phyloP scores from a whole-genome alignment of 1,140 invertebrate species.

The Ridgeia piscesae region DNA sequence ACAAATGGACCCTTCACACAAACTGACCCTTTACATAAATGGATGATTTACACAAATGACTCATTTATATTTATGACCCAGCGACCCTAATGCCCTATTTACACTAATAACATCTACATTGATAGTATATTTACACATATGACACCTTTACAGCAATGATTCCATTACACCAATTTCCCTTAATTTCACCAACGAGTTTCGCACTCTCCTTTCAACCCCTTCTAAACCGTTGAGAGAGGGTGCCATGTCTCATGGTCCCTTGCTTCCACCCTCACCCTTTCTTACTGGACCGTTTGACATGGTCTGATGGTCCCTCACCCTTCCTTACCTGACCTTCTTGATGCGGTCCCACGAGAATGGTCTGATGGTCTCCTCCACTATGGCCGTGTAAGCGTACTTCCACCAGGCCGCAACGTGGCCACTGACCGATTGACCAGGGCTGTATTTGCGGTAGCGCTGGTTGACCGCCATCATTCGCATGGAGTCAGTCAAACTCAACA shows the following conservation, averaged over 20 bases:
- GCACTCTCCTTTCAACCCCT: too few relatives aligned
- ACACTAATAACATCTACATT: too few relatives aligned
- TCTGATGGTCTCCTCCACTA: conserved; percentile 71
- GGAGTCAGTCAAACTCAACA: conserved; percentile 68
- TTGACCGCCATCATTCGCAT: conserved; percentile 71
- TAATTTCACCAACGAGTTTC: too few relatives aligned
- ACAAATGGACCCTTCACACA: background rate
- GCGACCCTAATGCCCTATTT: too few relatives aligned
- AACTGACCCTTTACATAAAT: background rate
- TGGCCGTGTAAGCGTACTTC: conserved; percentile 74
- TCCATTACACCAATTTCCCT: too few relatives aligned
- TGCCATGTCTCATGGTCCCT: background rate
- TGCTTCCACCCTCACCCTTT: conserved; percentile 64
- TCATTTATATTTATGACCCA: too few relatives aligned
- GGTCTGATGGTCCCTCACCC: conserved; percentile 13
- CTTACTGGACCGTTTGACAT: conserved; percentile 64
- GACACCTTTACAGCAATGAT: too few relatives aligned
- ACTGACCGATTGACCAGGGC: conserved; percentile 44
- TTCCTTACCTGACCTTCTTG: conserved; percentile 64
- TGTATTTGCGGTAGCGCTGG: conserved; percentile 64
- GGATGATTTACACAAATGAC: too few relatives aligned
- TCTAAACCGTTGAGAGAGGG: too few relatives aligned
- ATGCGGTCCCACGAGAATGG: conserved; percentile 76
- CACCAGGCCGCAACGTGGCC: conserved; percentile 68
- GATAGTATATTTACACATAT: too few relatives aligned